phyloP scores from a whole-genome alignment of 2,797 vertebrate genomes.

The Todus mexicanus region DNA sequence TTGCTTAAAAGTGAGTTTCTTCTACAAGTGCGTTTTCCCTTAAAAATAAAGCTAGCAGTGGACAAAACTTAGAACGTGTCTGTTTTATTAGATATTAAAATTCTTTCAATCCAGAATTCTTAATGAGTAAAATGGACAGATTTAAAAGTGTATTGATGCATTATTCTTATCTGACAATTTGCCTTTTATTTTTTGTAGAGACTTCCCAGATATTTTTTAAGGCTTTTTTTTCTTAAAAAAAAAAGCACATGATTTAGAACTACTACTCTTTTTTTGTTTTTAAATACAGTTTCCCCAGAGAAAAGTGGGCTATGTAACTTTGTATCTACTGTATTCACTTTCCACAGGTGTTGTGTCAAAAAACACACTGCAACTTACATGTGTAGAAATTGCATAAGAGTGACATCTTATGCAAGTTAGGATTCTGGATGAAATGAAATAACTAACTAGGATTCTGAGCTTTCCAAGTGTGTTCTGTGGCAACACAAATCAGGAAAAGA shows the following conservation, averaged over 20 bases:
- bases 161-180: not conserved
- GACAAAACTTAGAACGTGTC: not conserved
- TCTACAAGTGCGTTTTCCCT: not conserved
- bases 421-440: constrained; percentile 15
- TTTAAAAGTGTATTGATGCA: not conserved
- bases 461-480: not conserved
- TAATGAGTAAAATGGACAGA: not conserved
- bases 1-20: not conserved
- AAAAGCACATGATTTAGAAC: not conserved
- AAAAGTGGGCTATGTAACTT: not conserved
- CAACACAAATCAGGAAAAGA: not conserved
- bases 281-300: not conserved
- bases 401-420: constrained; percentile 5
- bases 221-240: not conserved
- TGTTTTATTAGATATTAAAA: not conserved
- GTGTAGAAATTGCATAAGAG: not conserved
- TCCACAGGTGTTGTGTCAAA: not conserved
- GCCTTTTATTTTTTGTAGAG: not conserved
- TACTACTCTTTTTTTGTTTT: not conserved
- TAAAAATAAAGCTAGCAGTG: constrained; percentile 3
- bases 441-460: not conserved
- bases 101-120: constrained; percentile 30
- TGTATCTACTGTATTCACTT: not conserved
- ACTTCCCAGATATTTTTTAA: not conserved
- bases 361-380: not conserved